phyloP scores from a whole-genome alignment of 2,797 vertebrate genomes.

The Trachurus trachurus region DNA sequence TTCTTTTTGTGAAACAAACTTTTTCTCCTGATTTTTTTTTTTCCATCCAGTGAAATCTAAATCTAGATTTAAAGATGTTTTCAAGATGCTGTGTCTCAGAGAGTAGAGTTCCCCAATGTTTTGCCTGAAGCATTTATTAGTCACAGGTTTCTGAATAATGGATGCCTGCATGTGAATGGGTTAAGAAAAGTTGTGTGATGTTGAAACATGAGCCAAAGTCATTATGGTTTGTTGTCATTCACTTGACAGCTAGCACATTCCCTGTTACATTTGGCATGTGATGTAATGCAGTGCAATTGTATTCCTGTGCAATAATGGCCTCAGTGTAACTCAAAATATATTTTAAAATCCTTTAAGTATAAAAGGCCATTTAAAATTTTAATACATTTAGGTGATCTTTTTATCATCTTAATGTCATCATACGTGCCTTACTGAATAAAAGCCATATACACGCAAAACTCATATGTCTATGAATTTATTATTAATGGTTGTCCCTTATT shows the following conservation, averaged over 20 bases:
- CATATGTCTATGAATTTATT: not conserved
- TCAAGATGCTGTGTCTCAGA: not conserved
- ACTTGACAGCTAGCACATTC: not conserved
- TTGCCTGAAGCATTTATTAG: not conserved
- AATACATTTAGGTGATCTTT: not conserved
- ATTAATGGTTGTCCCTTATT: too few species aligned
- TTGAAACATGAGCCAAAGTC: not conserved
- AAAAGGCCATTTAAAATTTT: not conserved
- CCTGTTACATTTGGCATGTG: too few species aligned
- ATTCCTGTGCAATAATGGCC: not conserved
- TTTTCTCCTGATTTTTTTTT: not conserved
- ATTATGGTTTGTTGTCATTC: not conserved
- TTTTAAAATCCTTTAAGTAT: not conserved
- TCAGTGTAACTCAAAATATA: not conserved
- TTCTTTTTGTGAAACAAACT: not conserved
- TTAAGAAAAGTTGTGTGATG: not conserved
- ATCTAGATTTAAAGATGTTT: not conserved
- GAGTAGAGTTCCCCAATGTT: not conserved
- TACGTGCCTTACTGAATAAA: conserved; percentile 15
- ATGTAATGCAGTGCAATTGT: not conserved
- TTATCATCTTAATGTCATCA: not conserved
- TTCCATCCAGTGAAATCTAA: not conserved
- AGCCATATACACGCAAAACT: not conserved
- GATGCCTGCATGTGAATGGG: not conserved
- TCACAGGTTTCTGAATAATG: not conserved